phyloP scores from a whole-genome alignment of 30 jellyfish, hydroid and myxozoan genomes.

The Phacellophora camtschatica region DNA sequence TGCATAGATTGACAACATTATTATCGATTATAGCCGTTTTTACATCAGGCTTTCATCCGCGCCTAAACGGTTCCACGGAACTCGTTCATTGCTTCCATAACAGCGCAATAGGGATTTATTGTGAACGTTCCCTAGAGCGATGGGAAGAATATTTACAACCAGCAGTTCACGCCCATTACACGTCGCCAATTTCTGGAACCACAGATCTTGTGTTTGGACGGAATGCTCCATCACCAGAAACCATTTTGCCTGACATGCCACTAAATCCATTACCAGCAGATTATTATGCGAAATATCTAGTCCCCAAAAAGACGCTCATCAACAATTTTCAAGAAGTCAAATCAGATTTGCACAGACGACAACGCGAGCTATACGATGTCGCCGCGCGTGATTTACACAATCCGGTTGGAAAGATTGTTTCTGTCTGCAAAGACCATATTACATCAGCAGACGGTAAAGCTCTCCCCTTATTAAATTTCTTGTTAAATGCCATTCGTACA shows the following conservation, averaged over 20 bases:
- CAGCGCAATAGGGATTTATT: slow-evolving; percentile 35
- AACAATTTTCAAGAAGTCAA: neutral
- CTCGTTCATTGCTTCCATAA: slow-evolving; percentile 35
- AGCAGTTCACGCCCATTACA: slow-evolving; percentile 53
- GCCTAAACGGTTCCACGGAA: slow-evolving; percentile 53
- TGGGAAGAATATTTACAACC: slow-evolving; percentile 46
- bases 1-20: neutral
- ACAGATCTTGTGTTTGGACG: slow-evolving; percentile 25
- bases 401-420: neutral
- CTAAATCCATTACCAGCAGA: neutral
- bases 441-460: neutral
- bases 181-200: slow-evolving; percentile 23
- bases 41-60: slow-evolving; percentile 38
- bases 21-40: neutral
- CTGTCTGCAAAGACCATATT: neutral
- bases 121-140: neutral
- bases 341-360: slow-evolving; percentile 14
- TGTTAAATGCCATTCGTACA: neutral
- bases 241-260: neutral
- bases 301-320: neutral
- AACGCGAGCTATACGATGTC: slow-evolving; percentile 2
- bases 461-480: neutral
- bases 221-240: slow-evolving; percentile 18
- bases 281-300: neutral
- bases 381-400: slow-evolving; percentile 7